A percentile compares a stretch with the other conserved stretches of the same genome.
Evolutionary conservation across 2,113 vertebrate genomes (phyloP).

Genomic region (Phaethornis superciliosus): DNA sequence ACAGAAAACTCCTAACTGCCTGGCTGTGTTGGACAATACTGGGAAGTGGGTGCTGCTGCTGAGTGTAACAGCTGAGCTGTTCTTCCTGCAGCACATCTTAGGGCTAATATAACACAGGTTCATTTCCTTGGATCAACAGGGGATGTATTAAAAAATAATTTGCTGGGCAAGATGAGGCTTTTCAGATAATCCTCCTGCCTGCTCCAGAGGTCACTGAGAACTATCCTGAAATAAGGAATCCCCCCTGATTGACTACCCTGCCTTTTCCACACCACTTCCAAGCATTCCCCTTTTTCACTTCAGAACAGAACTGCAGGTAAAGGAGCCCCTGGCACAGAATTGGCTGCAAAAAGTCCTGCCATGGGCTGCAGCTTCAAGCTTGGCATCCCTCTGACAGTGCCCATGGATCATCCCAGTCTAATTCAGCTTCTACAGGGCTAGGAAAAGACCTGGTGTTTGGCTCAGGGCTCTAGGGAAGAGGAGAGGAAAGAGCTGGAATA

Average conservation of each 20-base stretch:
- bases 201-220: slow-evolving; percentile 11
- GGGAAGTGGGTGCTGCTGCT: not conserved
- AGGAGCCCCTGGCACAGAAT: not conserved
- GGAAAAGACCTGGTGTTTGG: not conserved
- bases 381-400: not conserved
- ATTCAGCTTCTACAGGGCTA: not conserved
- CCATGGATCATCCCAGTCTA: not conserved
- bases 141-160: slow-evolving; percentile 30
- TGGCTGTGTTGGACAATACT: not conserved
- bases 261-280: slow-evolving; percentile 46
- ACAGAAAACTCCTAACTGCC: not conserved
- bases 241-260: slow-evolving; percentile 67
- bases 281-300: slow-evolving; percentile 38
- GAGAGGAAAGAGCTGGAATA: slow-evolving; percentile 18
- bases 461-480: not conserved
- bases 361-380: not conserved
- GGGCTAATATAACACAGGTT: slow-evolving; percentile 7
- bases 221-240: not conserved
- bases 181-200: not conserved
- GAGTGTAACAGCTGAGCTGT: not conserved
- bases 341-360: not conserved
- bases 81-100: not conserved
- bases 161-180: not conserved
- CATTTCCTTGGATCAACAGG: not conserved
- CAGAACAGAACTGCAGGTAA: not conserved